Conservation (phyloP, 2,797 vertebrate genomes). For the Astyanax mexicanus region DNA sequence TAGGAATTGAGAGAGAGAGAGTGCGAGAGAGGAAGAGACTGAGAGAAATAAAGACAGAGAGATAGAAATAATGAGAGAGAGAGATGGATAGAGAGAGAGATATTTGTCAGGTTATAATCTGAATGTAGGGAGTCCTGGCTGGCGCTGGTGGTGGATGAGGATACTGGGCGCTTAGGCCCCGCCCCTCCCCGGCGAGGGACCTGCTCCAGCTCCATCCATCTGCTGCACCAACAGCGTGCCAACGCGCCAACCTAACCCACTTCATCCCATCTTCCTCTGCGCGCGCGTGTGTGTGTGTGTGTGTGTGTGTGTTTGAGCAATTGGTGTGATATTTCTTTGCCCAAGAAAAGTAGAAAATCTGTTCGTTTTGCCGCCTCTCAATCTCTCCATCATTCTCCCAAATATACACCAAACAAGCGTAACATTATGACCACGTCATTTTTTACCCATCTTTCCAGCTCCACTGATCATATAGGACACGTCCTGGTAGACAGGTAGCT, state of each 20-base stretch:
- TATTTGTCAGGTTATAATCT: slow-evolving; percentile 51
- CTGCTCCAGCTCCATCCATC: slow-evolving; percentile 53
- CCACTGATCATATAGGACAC: no score
- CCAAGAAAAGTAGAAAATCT: background rate
- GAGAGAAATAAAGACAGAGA: slow-evolving; percentile 20
- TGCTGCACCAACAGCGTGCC: slow-evolving; percentile 48
- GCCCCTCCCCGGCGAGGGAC: slow-evolving; percentile 54
- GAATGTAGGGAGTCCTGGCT: slow-evolving; percentile 50
- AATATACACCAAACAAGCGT: no score
- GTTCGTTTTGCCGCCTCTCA: background rate
- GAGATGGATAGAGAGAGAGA: slow-evolving; percentile 28
- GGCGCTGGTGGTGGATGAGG: slow-evolving; percentile 36
- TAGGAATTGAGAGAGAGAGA: slow-evolving; percentile 20
- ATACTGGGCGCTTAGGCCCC: slow-evolving; percentile 41
- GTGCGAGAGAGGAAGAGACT: slow-evolving; percentile 22
- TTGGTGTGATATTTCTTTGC: background rate
- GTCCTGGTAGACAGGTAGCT: no score
- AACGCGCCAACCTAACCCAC: slow-evolving; percentile 51
- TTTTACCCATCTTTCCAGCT: no score
- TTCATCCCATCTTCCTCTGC: slow-evolving; percentile 19
- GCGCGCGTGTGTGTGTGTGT: background rate
- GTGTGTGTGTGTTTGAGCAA: background rate
- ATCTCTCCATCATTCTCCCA: no score
- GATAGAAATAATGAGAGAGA: slow-evolving; percentile 25
- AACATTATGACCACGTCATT: no score